phyloP scores from a whole-genome alignment of 1,140 invertebrate genomes.

The Proales similis region DNA sequence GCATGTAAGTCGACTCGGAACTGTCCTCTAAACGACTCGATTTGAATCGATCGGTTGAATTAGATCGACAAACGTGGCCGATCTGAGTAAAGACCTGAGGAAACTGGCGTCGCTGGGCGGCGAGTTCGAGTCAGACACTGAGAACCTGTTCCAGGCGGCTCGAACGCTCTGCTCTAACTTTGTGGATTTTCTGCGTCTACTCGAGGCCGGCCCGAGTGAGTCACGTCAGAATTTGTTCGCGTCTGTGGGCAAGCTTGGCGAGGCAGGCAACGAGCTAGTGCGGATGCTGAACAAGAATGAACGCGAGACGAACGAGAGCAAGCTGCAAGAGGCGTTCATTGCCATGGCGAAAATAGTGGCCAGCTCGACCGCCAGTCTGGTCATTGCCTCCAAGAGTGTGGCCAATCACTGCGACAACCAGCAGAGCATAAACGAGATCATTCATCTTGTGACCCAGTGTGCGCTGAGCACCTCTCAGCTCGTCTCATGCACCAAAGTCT shows the following conservation, averaged over 20 bases:
- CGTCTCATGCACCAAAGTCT: constrained; percentile 87
- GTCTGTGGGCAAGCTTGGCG: constrained; percentile 86
- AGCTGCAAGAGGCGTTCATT: constrained; percentile 46
- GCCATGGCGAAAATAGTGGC: constrained; percentile 52
- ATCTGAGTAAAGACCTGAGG: constrained; percentile 86
- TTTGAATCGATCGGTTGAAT: neutral
- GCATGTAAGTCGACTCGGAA: constrained; percentile 60
- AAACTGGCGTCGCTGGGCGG: constrained; percentile 87
- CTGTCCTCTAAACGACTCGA: constrained; percentile 7
- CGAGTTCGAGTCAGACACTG: constrained; percentile 67
- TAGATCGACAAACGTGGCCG: constrained; percentile 80
- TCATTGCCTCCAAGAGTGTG: constrained; percentile 55
- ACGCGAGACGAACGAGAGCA: neutral
- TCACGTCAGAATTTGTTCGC: constrained; percentile 82
- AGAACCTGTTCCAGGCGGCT: constrained; percentile 80
- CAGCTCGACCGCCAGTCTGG: constrained; percentile 51
- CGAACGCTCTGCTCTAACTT: constrained; percentile 83
- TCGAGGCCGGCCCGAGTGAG: constrained; percentile 84
- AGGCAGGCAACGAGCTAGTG: constrained; percentile 79
- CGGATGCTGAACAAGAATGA: constrained; percentile 41
- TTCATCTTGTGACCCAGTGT: constrained; percentile 87
- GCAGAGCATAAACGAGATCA: constrained; percentile 69
- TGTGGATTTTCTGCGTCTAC: constrained; percentile 82
- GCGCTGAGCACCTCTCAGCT: constrained; percentile 92
- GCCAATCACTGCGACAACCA: constrained; percentile 69